phyloP scores from a whole-genome alignment of 1,140 invertebrate species.

The Ditylenchus dipsaci region DNA sequence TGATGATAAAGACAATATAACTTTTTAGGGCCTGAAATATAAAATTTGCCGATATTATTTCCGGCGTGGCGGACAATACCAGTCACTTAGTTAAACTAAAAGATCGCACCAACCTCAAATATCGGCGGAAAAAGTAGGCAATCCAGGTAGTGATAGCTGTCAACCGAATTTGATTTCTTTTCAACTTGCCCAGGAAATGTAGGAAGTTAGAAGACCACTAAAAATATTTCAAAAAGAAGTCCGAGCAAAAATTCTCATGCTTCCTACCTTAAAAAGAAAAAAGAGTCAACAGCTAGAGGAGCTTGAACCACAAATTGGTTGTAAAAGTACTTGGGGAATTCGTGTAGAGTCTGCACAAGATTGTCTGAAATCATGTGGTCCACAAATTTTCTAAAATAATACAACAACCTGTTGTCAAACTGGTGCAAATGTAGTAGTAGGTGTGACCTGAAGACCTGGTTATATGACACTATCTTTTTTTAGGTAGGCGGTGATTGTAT shows the following conservation, averaged over 20 bases:
- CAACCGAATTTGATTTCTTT: conserved; percentile 31
- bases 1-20: neutral
- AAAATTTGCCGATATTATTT: no score
- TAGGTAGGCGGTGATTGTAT: neutral
- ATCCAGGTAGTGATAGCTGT: conserved; percentile 34
- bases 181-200: conserved; percentile 49
- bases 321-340: conserved; percentile 54
- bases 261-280: conserved; percentile 53
- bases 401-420: conserved; percentile 43
- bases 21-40: neutral
- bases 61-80: no score
- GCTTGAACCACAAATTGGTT: conserved; percentile 58
- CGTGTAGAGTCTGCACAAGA: conserved; percentile 50
- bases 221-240: conserved; percentile 12
- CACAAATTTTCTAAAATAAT: neutral
- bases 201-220: conserved; percentile 53
- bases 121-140: conserved; percentile 42
- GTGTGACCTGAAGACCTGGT: conserved; percentile 51
- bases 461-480: neutral
- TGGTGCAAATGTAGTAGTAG: conserved; percentile 51
- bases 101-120: no score
- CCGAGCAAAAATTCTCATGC: neutral
- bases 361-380: conserved; percentile 53
- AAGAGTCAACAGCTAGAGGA: conserved; percentile 55
- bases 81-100: no score